These are phyloP conservation scores for Drosophila lacertosa DNA, from an alignment of 1,140 invertebrate species.

Conservation along the genomic window DNA sequence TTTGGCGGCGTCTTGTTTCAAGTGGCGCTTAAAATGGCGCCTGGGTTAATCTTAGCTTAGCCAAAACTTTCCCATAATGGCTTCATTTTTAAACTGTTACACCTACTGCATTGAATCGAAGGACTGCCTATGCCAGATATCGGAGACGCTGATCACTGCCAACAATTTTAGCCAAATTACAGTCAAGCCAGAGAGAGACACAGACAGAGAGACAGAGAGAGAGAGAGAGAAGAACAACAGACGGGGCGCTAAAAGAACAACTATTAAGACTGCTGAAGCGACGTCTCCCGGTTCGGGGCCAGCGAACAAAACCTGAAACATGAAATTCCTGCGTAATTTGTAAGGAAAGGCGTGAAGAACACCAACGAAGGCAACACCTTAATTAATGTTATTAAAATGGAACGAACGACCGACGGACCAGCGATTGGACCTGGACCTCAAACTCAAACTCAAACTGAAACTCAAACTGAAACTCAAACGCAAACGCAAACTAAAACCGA, in stretches of 20 bases:
- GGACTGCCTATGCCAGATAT: constrained; percentile 35
- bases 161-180: constrained; percentile 61
- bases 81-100: constrained; percentile 55
- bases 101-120: constrained; percentile 33
- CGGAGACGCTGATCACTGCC: constrained; percentile 38
- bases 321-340: constrained; percentile 84
- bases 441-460: constrained; percentile 34
- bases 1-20: constrained; percentile 55
- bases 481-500: constrained; percentile 40
- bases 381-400: constrained; percentile 84
- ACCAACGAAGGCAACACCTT: constrained; percentile 84
- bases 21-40: constrained; percentile 72
- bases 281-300: constrained; percentile 31
- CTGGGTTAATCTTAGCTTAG: constrained; percentile 1
- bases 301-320: constrained; percentile 79
- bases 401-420: constrained; percentile 74
- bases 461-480: constrained; percentile 28
- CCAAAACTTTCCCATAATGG: constrained; percentile 52
- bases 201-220: background rate
- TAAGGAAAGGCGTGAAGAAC: constrained; percentile 84
- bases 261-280: constrained; percentile 69
- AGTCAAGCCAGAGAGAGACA: constrained; percentile 8
- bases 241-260: constrained; percentile 56
- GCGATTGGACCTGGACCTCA: constrained; percentile 47
- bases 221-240: constrained; percentile 13